Conservation (phyloP, 2,797 vertebrate species). For the Hybognathus amarus region DNA sequence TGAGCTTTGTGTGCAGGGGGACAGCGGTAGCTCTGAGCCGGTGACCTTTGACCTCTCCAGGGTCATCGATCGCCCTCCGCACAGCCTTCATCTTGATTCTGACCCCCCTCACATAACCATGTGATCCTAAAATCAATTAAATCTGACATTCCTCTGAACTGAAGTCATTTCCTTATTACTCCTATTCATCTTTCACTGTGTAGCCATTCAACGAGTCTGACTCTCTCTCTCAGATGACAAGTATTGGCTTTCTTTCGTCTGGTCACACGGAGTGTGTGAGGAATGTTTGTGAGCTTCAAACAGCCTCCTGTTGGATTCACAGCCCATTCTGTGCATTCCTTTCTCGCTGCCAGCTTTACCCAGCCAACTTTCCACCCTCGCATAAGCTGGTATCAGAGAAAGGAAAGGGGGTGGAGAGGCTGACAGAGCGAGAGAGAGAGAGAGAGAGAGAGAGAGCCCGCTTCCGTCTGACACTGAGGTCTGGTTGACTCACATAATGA, state of each 20-base stretch:
- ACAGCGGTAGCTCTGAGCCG: slow-evolving; percentile 74
- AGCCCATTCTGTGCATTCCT: slow-evolving; percentile 49
- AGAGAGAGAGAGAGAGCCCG: slow-evolving; percentile 50
- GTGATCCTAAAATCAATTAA: slow-evolving; percentile 83
- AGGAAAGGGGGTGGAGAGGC: slow-evolving; percentile 6
- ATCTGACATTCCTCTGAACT: slow-evolving; percentile 84
- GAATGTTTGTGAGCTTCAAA: slow-evolving; percentile 47
- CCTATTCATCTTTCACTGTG: slow-evolving; percentile 51
- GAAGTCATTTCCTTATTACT: slow-evolving; percentile 76
- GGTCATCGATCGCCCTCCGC: slow-evolving; percentile 60
- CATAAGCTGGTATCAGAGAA: slow-evolving; percentile 32
- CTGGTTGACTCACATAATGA: neutral
- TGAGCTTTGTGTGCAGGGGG: slow-evolving; percentile 51
- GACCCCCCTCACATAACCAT: slow-evolving; percentile 58
- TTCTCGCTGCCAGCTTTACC: slow-evolving; percentile 33
- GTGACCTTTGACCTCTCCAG: slow-evolving; percentile 66
- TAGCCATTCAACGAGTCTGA: slow-evolving; percentile 45
- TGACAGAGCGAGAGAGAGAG: slow-evolving; percentile 51
- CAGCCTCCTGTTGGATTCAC: slow-evolving; percentile 48
- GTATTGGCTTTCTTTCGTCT: slow-evolving; percentile 38
- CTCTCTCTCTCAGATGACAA: slow-evolving; percentile 48
- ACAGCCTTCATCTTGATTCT: slow-evolving; percentile 54
- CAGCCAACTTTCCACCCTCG: slow-evolving; percentile 38
- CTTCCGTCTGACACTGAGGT: slow-evolving; percentile 25
- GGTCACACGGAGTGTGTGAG: slow-evolving; percentile 46